Conservation (phyloP, 2,888 invertebrate species). For the Tipula unca region DNA sequence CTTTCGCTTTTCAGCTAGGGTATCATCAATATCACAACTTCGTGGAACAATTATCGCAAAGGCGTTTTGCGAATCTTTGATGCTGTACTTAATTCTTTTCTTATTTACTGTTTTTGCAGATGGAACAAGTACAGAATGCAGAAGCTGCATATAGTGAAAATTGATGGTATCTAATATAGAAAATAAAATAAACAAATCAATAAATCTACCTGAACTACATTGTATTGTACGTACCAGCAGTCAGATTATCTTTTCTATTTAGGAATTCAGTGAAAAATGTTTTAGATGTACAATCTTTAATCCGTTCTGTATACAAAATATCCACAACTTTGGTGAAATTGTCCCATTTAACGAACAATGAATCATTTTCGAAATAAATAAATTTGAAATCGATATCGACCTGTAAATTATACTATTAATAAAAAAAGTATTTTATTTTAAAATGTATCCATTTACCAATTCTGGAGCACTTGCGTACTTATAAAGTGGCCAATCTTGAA, state of each 20-base stretch:
- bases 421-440: neutral
- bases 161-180: neutral
- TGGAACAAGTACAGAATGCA: neutral
- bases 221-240: no score
- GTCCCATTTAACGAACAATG: neutral
- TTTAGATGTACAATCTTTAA: neutral
- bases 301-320: neutral
- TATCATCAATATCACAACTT: neutral
- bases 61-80: neutral
- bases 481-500: no score
- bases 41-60: neutral
- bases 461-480: neutral
- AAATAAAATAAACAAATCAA: neutral
- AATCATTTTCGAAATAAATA: neutral
- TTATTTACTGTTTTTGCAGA: neutral
- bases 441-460: neutral
- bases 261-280: no score
- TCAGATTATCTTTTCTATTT: neutral
- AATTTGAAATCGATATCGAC: no score
- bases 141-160: neutral
- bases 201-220: neutral
- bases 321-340: neutral
- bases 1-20: neutral
- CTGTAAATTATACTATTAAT: no score
- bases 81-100: neutral